A percentile compares a stretch with the other conserved stretches of the same genome.
Conservation (phyloP, 2,797 vertebrate species). For the Amazonetta brasiliensis region DNA sequence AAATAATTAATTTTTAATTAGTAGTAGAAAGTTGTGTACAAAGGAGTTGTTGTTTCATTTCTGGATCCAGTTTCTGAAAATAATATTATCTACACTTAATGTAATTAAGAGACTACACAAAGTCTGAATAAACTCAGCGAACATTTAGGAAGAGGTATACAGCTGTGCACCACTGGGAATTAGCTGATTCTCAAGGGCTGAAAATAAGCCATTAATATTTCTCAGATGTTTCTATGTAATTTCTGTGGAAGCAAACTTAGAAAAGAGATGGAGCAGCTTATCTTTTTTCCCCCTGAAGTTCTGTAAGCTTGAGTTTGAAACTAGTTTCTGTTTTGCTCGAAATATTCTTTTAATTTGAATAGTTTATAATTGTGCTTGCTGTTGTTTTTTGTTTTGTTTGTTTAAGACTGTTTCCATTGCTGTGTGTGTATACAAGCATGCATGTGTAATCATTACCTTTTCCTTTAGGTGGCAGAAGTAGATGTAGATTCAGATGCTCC, state of each 20-base stretch:
- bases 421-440: not conserved
- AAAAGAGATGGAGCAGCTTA: not conserved
- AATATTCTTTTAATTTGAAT: not conserved
- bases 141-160: not conserved
- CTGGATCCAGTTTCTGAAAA: not conserved
- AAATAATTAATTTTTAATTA: not conserved
- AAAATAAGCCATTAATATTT: not conserved
- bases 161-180: not conserved
- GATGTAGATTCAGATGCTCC: slow-evolving; percentile 96
- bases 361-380: not conserved
- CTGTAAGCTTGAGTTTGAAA: not conserved
- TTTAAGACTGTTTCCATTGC: not conserved
- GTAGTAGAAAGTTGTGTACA: not conserved
- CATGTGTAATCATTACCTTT: slow-evolving; percentile 6
- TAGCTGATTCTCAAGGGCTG: not conserved
- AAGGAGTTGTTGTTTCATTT: not conserved
- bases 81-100: not conserved
- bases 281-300: not conserved
- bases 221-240: not conserved
- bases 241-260: not conserved
- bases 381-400: not conserved
- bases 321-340: not conserved
- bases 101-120: not conserved
- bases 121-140: not conserved
- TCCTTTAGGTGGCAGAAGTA: slow-evolving; percentile 84